phyloP scores from a whole-genome alignment of 2,797 vertebrate genomes.

The Cirrhinus mrigala region DNA sequence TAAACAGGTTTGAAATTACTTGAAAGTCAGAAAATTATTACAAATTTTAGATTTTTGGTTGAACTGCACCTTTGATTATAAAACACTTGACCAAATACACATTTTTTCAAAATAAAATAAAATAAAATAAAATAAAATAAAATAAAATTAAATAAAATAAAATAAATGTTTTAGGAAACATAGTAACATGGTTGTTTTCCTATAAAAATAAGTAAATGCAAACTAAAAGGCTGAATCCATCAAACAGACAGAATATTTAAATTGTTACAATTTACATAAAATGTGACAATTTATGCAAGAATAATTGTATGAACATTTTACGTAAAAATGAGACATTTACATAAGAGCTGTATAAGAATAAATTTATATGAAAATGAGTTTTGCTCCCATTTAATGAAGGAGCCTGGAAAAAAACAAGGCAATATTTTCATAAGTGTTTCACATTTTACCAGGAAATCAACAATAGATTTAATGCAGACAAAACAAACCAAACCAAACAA shows the following conservation, averaged over 20 bases:
- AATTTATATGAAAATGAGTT: background rate
- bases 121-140: background rate
- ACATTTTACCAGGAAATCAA: background rate
- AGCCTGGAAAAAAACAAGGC: too few species aligned
- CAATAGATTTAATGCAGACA: background rate
- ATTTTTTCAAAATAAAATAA: background rate
- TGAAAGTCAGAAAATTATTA: background rate
- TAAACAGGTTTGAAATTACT: background rate
- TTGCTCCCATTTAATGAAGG: background rate
- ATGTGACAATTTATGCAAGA: conserved; percentile 5
- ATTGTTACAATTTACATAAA: background rate
- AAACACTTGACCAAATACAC: background rate
- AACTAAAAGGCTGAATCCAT: background rate
- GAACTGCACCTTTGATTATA: background rate
- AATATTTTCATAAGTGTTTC: background rate
- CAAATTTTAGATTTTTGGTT: background rate
- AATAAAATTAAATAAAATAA: background rate
- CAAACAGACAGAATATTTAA: background rate
- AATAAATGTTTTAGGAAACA: background rate
- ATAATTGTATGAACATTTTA: background rate
- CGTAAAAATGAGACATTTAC: background rate
- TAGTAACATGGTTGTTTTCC: background rate
- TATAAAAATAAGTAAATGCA: background rate
- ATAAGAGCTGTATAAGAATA: background rate
- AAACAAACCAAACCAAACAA: background rate